Conservation (phyloP, 2,888 invertebrate genomes). For the Dryobota labecula region DNA sequence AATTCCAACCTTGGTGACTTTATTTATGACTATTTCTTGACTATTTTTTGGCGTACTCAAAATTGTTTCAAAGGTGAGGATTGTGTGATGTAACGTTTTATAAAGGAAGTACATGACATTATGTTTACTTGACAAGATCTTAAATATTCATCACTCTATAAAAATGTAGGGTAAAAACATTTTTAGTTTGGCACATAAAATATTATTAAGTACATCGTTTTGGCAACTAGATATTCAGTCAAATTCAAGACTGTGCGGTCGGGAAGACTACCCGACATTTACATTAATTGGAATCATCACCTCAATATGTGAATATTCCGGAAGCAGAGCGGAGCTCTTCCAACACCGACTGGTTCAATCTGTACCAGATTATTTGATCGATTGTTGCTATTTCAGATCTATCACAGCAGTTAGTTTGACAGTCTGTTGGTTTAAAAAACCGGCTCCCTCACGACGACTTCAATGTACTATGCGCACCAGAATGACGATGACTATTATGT, state of each 20-base stretch:
- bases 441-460: neutral
- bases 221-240: constrained; percentile 4
- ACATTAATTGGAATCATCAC: neutral
- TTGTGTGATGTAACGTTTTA: too few relatives aligned
- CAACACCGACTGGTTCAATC: neutral
- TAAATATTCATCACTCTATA: neutral
- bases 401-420: neutral
- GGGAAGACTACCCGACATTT: neutral
- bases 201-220: constrained; percentile 1
- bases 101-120: neutral
- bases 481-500: constrained; percentile 10
- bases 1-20: too few relatives aligned
- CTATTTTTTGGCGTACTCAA: too few relatives aligned
- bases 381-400: neutral
- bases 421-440: neutral
- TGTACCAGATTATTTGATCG: neutral
- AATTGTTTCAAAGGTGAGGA: too few relatives aligned
- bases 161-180: neutral
- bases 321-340: neutral
- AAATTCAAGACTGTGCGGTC: neutral
- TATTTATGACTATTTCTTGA: too few relatives aligned
- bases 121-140: neutral
- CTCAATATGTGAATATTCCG: too few relatives aligned
- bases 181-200: constrained; percentile 26
- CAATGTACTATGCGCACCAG: neutral